These are phyloP conservation scores for Otolemur crassicaudatus DNA, from an alignment of 2,797 vertebrate species.

Conservation along the genomic window DNA sequence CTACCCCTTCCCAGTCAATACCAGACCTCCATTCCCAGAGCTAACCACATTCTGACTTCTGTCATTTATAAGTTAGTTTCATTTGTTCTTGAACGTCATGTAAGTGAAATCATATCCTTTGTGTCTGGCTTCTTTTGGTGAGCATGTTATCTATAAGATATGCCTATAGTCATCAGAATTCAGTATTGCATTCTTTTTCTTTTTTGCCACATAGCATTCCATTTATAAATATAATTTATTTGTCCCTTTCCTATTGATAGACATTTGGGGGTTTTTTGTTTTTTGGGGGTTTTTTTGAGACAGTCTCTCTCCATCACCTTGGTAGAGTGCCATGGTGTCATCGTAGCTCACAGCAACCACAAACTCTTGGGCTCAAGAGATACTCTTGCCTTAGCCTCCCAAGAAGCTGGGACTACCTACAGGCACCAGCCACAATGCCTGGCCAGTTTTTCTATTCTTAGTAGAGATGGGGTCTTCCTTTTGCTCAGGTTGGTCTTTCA, in stretches of 20 bases:
- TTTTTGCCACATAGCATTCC: not conserved
- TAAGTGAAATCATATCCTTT: not conserved
- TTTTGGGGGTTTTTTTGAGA: too few species aligned
- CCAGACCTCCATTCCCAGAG: not conserved
- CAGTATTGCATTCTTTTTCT: not conserved
- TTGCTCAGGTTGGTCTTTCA: too few species aligned
- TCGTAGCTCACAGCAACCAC: too few species aligned
- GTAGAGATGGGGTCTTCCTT: too few species aligned
- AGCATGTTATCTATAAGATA: not conserved
- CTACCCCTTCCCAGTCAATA: not conserved
- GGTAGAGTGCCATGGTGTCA: too few species aligned
- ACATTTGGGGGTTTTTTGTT: not conserved
- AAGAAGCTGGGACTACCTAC: too few species aligned
- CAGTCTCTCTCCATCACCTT: too few species aligned
- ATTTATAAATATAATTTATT: not conserved
- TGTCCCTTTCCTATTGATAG: not conserved
- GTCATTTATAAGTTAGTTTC: not conserved
- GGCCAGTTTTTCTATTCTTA: too few species aligned
- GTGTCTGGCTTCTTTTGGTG: not conserved
- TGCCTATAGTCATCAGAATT: not conserved
- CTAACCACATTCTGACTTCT: conserved; percentile 24
- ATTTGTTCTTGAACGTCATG: conserved; percentile 7
- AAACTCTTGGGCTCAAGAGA: too few species aligned
- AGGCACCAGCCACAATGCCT: too few species aligned
- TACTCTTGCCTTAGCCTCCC: too few species aligned